These are phyloP conservation scores for Hyles euphorbiae DNA, from an alignment of 1,140 invertebrate genomes.

Conservation along the genomic window DNA sequence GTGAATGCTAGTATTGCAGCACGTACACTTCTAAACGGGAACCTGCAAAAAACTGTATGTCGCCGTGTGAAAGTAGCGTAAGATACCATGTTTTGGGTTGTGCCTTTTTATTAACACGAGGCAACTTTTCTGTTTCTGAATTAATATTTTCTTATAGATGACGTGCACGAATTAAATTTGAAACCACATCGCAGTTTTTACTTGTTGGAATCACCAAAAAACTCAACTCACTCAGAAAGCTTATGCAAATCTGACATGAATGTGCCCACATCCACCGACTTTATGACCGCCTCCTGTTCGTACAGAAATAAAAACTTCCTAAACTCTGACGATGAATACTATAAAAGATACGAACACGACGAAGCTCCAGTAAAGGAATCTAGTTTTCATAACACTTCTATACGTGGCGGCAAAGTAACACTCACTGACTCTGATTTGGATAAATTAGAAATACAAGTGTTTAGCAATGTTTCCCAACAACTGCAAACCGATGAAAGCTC, in stretches of 20 bases:
- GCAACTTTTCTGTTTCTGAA: too few relatives aligned
- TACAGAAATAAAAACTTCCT: neutral
- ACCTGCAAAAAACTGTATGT: too few relatives aligned
- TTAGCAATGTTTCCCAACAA: slow-evolving; percentile 44
- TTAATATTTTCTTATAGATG: slow-evolving; percentile 4
- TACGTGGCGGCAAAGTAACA: slow-evolving; percentile 20
- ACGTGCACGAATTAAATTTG: slow-evolving; percentile 15
- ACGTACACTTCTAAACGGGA: too few relatives aligned
- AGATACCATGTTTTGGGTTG: too few relatives aligned
- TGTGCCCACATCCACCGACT: slow-evolving; percentile 8
- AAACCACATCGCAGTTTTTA: slow-evolving; percentile 32
- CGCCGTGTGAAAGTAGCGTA: too few relatives aligned
- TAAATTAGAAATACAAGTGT: slow-evolving; percentile 46
- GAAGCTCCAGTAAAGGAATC: slow-evolving; percentile 49
- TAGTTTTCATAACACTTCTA: slow-evolving; percentile 18
- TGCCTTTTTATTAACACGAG: too few relatives aligned
- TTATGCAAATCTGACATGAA: slow-evolving; percentile 38
- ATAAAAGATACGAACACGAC: slow-evolving; percentile 51
- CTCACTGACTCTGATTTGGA: slow-evolving; percentile 46
- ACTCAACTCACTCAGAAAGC: slow-evolving; percentile 10
- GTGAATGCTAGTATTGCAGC: too few relatives aligned
- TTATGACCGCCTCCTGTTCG: neutral
- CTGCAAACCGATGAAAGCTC: slow-evolving; percentile 41
- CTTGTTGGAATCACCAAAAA: slow-evolving; percentile 11
- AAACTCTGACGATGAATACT: slow-evolving; percentile 32